Conservation (phyloP, 64 coral and sea anemone genomes). For the Actinia tenebrosa region DNA sequence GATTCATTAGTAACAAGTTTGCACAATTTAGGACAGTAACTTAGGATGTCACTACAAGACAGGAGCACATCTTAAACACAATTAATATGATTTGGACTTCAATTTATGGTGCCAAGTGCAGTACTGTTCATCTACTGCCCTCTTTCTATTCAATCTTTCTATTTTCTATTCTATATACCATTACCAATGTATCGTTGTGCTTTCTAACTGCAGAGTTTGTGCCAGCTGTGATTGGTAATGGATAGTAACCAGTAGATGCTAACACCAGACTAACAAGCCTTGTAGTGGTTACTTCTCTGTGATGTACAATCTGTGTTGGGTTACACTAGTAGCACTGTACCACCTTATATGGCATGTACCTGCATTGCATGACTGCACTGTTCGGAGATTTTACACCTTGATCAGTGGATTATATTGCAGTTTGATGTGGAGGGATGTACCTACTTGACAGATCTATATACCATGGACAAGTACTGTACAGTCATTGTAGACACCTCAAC, state of each 20-base stretch:
- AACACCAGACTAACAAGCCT: slow-evolving; percentile 2
- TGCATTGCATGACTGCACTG: neutral
- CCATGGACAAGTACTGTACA: neutral
- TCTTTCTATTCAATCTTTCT: neutral
- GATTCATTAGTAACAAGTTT: too few relatives aligned
- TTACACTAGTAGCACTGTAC: neutral
- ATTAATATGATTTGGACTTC: too few relatives aligned
- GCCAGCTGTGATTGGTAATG: slow-evolving; percentile 22
- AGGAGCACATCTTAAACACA: too few relatives aligned
- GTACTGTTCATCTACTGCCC: neutral
- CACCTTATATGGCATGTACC: neutral
- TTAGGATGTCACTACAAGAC: too few relatives aligned
- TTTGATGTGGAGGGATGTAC: too few relatives aligned
- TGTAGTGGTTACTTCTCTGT: neutral
- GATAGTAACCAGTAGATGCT: neutral
- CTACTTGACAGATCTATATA: too few relatives aligned
- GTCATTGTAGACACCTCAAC: too few relatives aligned
- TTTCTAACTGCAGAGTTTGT: slow-evolving; percentile 21
- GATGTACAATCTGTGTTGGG: neutral
- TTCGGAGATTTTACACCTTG: neutral
- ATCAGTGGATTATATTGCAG: neutral
- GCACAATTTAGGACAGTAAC: too few relatives aligned
- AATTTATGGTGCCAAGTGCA: neutral
- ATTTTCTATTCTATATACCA: slow-evolving; percentile 1
- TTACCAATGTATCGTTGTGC: slow-evolving; percentile 18